Conservation (phyloP, 2,797 vertebrate genomes). For the Periparus ater region DNA sequence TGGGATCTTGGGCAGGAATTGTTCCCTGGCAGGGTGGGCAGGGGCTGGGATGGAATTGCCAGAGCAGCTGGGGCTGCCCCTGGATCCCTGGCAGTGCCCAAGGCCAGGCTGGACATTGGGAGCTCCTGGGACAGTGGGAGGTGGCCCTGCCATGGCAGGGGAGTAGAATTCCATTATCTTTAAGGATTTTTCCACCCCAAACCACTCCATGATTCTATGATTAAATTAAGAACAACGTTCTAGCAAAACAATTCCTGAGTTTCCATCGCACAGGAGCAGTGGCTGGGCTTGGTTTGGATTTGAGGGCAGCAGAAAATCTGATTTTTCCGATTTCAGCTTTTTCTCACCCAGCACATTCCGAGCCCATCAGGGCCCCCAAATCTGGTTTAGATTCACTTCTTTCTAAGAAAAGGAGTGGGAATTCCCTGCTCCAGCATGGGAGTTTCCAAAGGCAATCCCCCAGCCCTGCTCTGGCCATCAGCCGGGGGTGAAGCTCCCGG, state of each 20-base stretch:
- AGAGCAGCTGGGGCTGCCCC: not conserved
- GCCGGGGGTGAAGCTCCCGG: accelerated
- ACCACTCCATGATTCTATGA: not conserved
- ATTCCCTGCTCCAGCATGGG: not conserved
- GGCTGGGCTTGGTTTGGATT: not conserved
- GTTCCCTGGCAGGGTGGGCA: not conserved
- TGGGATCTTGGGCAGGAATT: not conserved
- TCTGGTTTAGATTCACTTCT: not conserved
- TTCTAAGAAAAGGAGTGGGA: not conserved
- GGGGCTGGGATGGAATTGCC: not conserved
- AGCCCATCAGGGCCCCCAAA: not conserved
- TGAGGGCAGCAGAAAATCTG: not conserved
- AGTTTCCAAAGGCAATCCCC: slow-evolving; percentile 43
- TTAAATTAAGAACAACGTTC: not conserved
- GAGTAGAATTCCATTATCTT: not conserved
- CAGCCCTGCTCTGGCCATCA: not conserved
- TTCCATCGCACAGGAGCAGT: accelerated
- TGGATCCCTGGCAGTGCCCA: not conserved
- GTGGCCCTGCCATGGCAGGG: not conserved
- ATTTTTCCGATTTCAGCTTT: not conserved
- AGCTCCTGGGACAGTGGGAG: not conserved
- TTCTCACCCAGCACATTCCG: too few relatives aligned
- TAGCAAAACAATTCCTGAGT: not conserved
- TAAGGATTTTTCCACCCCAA: not conserved
- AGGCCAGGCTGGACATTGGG: not conserved